Base-by-base conservation (phyloP, 2,888 invertebrate species). In the Caenorhabditis sp. region DNA sequence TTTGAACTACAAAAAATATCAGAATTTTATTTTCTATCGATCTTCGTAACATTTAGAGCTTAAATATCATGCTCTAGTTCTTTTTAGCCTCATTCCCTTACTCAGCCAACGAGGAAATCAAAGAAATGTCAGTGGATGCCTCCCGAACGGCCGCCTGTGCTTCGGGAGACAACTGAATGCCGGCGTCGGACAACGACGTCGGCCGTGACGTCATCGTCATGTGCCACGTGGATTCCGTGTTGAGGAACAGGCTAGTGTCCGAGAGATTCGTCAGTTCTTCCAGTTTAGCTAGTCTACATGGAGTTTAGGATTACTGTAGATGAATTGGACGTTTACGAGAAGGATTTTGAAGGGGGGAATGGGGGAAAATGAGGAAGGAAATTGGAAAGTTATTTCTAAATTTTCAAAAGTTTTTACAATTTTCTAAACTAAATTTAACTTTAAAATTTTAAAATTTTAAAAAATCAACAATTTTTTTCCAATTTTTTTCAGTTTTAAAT, bases 171-270 rank as follows among this genome's bases (percentile, higher is more conserved):
- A 68, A 13, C 35, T 61, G 67, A 15, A 68, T 47, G 24, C 76
- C 76, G 15, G 76, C 53, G 47, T 76, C 76, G 4, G 76, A 76
- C 9, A 76, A 55, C 15, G 76, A 76, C 26, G 76, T 76, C 24
- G 76, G 76, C n/a, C 76, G 67, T 20, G 67, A 60, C 11, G 68
- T 76, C 76, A 68, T 68, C 37, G 47, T 50, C 67, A 35, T 44
- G 22, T 60, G 50, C 50, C 40, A 18, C 11, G 53, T 71, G 32
- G 61, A 47, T 61, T 37, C n/a, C 13, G 24, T 61, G 1, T 26
- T 37, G 3, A 40, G 40, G 40, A 40, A 47, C 2, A 47, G 47
- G 18, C 5, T 3, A 4, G n/a, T 5, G 18, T 47, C 47, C 18
- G 18, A 4, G 3, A 56, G 35, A 35, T 15, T 47, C 28, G 69